Percentiles rank a stretch among this genome's conserved stretches.
These are phyloP conservation scores for Eudyptes chrysolophus DNA, from an alignment of 2,113 vertebrate species.

Conservation along the genomic window DNA sequence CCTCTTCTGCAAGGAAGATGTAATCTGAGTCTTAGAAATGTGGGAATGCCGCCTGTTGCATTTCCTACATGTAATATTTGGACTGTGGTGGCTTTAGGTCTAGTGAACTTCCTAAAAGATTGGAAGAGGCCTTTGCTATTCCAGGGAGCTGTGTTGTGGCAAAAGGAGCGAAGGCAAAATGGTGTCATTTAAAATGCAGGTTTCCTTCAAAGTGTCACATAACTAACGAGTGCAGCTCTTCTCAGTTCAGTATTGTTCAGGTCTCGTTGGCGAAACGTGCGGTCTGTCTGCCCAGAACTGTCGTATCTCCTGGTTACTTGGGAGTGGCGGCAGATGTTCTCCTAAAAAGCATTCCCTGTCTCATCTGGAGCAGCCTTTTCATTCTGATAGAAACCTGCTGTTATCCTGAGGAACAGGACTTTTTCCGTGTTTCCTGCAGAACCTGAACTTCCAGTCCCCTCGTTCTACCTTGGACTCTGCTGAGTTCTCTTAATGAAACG, in stretches of 20 bases:
- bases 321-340: neutral
- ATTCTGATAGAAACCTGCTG: neutral
- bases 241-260: neutral
- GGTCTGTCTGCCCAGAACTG: neutral
- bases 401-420: neutral
- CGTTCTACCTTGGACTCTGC: neutral
- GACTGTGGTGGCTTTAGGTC: neutral
- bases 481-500: neutral
- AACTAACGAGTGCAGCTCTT: neutral
- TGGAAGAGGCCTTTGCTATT: neutral
- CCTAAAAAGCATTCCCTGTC: neutral
- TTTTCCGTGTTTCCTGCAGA: neutral
- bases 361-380: neutral
- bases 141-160: neutral
- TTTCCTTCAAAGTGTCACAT: neutral
- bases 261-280: accelerated
- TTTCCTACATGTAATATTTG: neutral
- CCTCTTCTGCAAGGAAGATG: neutral
- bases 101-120: neutral
- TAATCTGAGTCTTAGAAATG: neutral
- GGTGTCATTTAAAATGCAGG: neutral
- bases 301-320: neutral
- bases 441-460: neutral
- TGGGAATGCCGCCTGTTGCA: neutral
- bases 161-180: neutral